Evolutionary conservation across 2,888 invertebrate genomes (phyloP), one percentile per base, ranked within the genome.

Genomic region (Teleiodes luculella): DNA sequence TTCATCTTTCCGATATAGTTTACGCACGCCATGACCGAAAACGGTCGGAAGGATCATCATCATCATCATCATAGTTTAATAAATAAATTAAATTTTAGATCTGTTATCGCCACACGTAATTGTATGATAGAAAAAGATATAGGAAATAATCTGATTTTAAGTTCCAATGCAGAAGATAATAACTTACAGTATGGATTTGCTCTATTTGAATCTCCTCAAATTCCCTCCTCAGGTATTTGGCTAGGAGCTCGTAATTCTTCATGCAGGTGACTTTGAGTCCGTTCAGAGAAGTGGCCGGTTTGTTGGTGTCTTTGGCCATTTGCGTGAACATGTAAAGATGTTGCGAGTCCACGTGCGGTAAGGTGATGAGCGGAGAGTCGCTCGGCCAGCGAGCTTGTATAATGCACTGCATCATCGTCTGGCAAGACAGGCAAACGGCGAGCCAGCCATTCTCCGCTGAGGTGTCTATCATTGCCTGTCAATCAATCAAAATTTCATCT

Each of bases 401-500:
- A 11, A 98, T 90, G 92, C 96, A 95, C 85, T 99, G 99, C 89
- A 98, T 93, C 8, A 96, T 66, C 61, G 93, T 91, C 64, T 96
- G 95, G 54, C 96, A 91, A 54, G 92, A 92, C 11, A 99, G 78
- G 0, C 96, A 93, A 1, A 95, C 94, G 4, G 93, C 91, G 6
- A 99, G 86, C 97, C 97, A 98, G 47, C 98, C 98, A 65, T 94
- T 92, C 76, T 98, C 96, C 0, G 98, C 96, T 41, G 94, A 93
- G 10, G 97, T 94, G 83, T 99, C 99, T 68, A 99, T 94, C 96
- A 99, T 97, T 16, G 98, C 98, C 96, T 98, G 86, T 28, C 13
- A 28, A 43, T 20, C 28, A 8, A 13, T 11, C n/a, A n/a, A n/a
- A n/a, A n/a, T n/a, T n/a, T n/a, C n/a, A n/a, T n/a, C n/a, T n/a